phyloP scores from a whole-genome alignment of 2,888 invertebrate genomes.

The Patella ulyssiponensis region DNA sequence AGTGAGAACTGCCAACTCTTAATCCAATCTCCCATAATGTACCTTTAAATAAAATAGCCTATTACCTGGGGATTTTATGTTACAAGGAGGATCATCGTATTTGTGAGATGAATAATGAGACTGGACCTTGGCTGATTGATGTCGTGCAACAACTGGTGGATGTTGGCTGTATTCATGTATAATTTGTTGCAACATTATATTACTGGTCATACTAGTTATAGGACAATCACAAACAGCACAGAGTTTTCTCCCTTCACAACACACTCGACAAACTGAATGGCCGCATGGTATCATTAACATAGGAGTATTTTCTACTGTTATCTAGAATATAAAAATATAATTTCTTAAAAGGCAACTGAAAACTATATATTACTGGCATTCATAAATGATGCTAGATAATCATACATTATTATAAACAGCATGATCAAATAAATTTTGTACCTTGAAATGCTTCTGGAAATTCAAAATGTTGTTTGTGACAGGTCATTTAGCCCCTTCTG shows the following conservation, averaged over 20 bases:
- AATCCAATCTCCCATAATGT: too few relatives aligned
- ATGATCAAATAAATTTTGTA: neutral
- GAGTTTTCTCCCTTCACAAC: constrained; percentile 42
- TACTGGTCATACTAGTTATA: constrained; percentile 45
- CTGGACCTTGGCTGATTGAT: neutral
- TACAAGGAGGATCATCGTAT: too few relatives aligned
- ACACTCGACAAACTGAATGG: constrained; percentile 51
- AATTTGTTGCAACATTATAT: constrained; percentile 53
- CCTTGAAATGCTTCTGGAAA: too few relatives aligned
- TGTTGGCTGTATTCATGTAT: constrained; percentile 39
- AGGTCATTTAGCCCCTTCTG: too few relatives aligned
- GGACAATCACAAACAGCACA: constrained; percentile 49
- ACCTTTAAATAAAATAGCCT: too few relatives aligned
- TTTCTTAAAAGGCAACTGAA: neutral
- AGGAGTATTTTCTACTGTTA: constrained; percentile 44
- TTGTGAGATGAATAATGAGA: neutral
- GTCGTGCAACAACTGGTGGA: neutral
- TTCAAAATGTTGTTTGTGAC: too few relatives aligned
- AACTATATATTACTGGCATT: neutral
- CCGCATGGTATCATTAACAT: constrained; percentile 58
- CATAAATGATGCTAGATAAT: too few relatives aligned
- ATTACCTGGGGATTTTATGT: too few relatives aligned
- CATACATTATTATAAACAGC: neutral
- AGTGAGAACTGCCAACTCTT: too few relatives aligned
- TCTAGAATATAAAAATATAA: constrained; percentile 32